Evolutionary conservation across 2,888 invertebrate genomes (phyloP), one percentile per base, ranked within the genome.

Genomic region (Troides helena): DNA sequence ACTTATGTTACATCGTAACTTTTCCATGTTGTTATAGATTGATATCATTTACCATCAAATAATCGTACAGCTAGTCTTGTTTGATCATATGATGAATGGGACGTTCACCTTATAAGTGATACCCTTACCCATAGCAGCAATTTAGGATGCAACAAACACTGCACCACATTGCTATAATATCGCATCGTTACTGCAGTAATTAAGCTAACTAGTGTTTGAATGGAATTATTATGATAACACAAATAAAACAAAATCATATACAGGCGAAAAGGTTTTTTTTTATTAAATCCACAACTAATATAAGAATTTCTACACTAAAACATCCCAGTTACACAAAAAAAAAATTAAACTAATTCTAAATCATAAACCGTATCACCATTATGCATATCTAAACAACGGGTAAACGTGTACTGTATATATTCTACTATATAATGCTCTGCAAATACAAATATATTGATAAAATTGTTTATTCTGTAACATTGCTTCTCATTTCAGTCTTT

Each of bases 311-410:
- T 62, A 70, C 66, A 67, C 62, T 70, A 61, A 65, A 74, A 71
- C 64, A 67, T 69, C 69, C 71, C 10, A 68, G 62, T 72, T 71
- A 60, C 69, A 62, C 70, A 14, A 17, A 17, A 75, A 74, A 74
- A 75, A 71, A 71, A 74, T 75, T 30, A 30, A 74, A 76, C 73
- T 76, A 68, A 73, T 72, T 66, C 67, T 73, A 66, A 65, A 71
- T 69, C 67, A 71, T 65, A 72, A 73, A 66, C 69, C 63, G 58
- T 21, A 62, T 69, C 67, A 70, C 67, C 70, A 57, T 53, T 70
- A 68, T 39, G 65, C 46, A 61, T 53, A 14, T 50, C 1, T 39
- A 50, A 21, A 65, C 23, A 62, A 66, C 58, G 25, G 43, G 7
- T 57, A 65, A 57, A 65, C 30, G 39, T 66, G 17, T 50, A 50